Percentiles rank a stretch among this genome's conserved stretches.
phyloP scores from a whole-genome alignment of 2,113 vertebrate species.

The Amazona guildingii region DNA sequence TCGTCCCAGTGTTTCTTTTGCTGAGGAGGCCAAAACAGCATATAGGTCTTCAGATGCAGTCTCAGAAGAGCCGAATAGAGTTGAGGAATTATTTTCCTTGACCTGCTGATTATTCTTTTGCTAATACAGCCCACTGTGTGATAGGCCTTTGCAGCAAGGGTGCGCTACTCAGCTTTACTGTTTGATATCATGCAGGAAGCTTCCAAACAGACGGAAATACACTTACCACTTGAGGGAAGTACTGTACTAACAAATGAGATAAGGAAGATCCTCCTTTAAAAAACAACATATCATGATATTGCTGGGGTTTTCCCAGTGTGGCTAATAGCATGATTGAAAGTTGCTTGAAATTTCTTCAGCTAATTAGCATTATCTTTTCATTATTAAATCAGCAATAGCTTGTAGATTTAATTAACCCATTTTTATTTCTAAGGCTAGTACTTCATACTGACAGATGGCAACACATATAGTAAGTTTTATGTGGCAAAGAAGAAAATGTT shows the following conservation, averaged over 20 bases:
- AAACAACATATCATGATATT: background rate
- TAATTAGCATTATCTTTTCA: slow-evolving; percentile 44
- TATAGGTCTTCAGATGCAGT: background rate
- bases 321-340: background rate
- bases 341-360: background rate
- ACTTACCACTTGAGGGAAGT: slow-evolving; percentile 49
- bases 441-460: background rate
- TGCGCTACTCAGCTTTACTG: background rate
- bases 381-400: slow-evolving; percentile 23
- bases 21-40: background rate
- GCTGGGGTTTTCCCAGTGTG: background rate
- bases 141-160: background rate
- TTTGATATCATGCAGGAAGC: background rate
- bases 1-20: background rate
- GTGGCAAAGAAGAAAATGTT: slow-evolving; percentile 28
- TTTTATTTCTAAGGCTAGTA: slow-evolving; percentile 31
- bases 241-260: background rate
- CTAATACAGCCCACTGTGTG: background rate
- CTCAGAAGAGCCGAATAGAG: background rate
- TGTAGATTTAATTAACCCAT: slow-evolving; percentile 23
- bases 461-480: slow-evolving; percentile 10
- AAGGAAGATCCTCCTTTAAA: background rate
- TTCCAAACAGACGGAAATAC: background rate
- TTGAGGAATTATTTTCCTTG: background rate
- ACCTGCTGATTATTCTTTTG: background rate